phyloP scores from a whole-genome alignment of 2,113 vertebrate genomes.

The Numenius arquata region DNA sequence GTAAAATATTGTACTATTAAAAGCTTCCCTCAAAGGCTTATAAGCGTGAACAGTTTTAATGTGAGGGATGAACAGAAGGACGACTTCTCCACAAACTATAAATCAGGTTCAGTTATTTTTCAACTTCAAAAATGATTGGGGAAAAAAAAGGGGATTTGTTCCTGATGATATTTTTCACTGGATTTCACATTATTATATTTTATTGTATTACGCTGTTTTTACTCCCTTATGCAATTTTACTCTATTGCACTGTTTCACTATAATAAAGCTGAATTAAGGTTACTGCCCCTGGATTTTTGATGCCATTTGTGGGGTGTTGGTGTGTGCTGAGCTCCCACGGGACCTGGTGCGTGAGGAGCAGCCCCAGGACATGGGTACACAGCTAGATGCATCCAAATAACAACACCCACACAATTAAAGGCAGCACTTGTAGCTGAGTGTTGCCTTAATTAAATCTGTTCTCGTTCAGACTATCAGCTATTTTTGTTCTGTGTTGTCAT shows the following conservation, averaged over 20 bases:
- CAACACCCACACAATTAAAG: neutral
- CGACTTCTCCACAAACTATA: neutral
- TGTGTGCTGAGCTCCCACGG: too few species aligned
- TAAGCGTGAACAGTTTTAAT: neutral
- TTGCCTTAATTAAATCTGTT: neutral
- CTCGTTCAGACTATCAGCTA: neutral
- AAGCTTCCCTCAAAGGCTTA: neutral
- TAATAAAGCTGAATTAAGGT: neutral
- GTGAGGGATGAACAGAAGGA: neutral
- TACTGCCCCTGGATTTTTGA: neutral
- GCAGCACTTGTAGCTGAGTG: neutral
- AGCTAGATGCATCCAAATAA: neutral
- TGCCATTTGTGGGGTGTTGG: neutral
- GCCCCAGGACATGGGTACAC: neutral
- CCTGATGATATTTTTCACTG: neutral
- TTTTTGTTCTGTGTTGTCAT: neutral
- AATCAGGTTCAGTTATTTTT: neutral
- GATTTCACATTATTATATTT: neutral
- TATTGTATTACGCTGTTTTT: neutral
- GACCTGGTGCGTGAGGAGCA: neutral
- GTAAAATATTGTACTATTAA: neutral
- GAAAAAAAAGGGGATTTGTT: accelerated
- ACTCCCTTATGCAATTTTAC: neutral
- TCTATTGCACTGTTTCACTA: neutral
- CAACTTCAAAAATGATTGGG: neutral